phyloP scores from a whole-genome alignment of 2,113 vertebrate species.

The Agapornis roseicollis region DNA sequence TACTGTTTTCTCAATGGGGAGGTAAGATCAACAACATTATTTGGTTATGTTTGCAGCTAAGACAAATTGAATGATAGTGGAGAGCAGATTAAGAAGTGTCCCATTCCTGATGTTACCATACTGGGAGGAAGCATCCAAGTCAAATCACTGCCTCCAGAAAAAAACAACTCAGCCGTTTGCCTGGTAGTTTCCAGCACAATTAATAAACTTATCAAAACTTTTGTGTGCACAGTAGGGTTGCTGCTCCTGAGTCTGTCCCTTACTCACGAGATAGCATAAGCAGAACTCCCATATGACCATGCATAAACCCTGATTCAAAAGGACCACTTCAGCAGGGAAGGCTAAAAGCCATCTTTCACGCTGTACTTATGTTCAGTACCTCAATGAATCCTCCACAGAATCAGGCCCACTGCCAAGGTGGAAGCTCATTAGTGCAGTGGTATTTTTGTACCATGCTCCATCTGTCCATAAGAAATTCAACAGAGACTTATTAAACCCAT shows the following conservation, averaged over 20 bases:
- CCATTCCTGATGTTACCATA: background rate
- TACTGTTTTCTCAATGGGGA: slow-evolving; percentile 86
- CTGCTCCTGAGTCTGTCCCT: background rate
- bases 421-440: background rate
- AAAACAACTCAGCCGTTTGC: background rate
- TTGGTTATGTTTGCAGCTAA: background rate
- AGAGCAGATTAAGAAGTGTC: background rate
- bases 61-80: background rate
- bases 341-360: background rate
- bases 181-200: background rate
- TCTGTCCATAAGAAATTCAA: background rate
- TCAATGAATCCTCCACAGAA: background rate
- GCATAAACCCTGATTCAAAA: background rate
- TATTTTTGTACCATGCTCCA: background rate
- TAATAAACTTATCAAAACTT: background rate
- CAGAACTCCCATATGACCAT: background rate
- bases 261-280: background rate
- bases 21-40: slow-evolving; percentile 64
- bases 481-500: background rate
- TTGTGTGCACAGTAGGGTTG: rapidly evolving
- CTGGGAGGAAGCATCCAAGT: background rate
- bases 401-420: background rate
- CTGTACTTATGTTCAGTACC: background rate
- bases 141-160: background rate
- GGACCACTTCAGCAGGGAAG: background rate